Base-by-base conservation (phyloP, 2,113 vertebrate species). In the Craseonycteris thonglongyai region DNA sequence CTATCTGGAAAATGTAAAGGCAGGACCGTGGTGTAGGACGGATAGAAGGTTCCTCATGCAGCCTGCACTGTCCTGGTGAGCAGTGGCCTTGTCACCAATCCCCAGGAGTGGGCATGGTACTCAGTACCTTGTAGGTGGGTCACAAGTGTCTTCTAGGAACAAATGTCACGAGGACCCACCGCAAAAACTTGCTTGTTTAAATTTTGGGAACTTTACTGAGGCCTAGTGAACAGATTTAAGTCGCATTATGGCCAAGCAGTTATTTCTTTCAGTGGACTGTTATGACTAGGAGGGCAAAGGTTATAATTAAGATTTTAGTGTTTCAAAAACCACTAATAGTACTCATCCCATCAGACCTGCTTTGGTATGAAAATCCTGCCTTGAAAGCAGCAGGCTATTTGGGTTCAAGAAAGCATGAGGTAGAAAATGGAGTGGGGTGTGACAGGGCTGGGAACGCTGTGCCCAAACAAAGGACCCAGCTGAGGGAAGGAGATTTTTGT, bases 251-350 rank as follows among this genome's bases (percentile, higher is more conserved):
- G 82, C 84, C 71, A 76, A 91, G 58, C 11, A 12, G 38, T 91
- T 84, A 76, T 69, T 78, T 91, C 74, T 89, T 59, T 33, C 45
- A 88, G 51, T 54, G 38, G 47, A 90, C 78, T 58, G 28, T 93
- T 92, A 68, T 2, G 42, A 72, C 56, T 56, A 63, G 61, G 82
- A 92, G 11, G 21, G 15, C 56, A 63, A 89, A 61, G 40, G 30
- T 86, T 91, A 42, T 89, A 94, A 93, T 89, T 69, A 91, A 88
- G 80, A 42, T 93, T 81, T 88, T 51, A 63, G 42, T 88, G 3
- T 95, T 59, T 87, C 65, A 95, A 18, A 61, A 91, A 42, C 14
- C 47, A 72, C 33, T 82, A 40, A 38, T 9, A 68, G 35, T 38
- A 0, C 38, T 74, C 74, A 66, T 19, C 79, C 22, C 45, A n/a